A percentile compares a stretch with the other conserved stretches of the same genome.
phyloP scores from a whole-genome alignment of 2,113 vertebrate genomes.

The Cebus imitator region DNA sequence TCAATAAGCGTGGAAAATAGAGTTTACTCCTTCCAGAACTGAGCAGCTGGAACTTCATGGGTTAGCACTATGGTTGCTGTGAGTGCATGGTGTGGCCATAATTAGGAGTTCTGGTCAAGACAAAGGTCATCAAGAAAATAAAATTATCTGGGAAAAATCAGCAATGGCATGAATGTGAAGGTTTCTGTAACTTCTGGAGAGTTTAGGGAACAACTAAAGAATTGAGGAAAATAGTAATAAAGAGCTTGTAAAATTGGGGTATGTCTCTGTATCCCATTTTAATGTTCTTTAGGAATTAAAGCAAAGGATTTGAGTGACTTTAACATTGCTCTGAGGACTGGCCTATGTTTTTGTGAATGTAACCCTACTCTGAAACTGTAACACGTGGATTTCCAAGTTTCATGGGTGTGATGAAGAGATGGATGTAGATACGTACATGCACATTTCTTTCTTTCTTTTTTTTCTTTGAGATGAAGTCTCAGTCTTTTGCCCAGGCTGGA shows the following conservation, averaged over 20 bases:
- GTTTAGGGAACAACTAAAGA: neutral
- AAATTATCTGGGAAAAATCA: neutral
- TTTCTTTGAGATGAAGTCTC: too few species aligned
- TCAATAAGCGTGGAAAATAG: neutral
- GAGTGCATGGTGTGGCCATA: neutral
- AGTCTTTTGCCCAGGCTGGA: too few species aligned
- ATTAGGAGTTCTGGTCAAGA: neutral
- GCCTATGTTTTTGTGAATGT: neutral
- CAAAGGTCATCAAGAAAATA: neutral
- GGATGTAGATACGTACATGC: neutral
- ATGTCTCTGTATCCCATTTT: neutral
- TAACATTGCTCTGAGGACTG: neutral
- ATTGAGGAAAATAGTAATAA: neutral
- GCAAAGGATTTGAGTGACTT: neutral
- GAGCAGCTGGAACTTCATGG: neutral
- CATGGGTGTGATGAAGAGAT: neutral
- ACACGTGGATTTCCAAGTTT: neutral
- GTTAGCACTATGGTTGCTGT: neutral
- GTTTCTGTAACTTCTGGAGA: neutral
- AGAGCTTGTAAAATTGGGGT: neutral
- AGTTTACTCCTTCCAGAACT: neutral
- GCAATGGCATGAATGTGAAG: neutral
- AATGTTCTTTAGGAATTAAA: neutral
- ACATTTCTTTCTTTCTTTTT: too few species aligned
- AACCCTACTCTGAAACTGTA: neutral